Evolutionary conservation across 2,797 vertebrate species (phyloP), one percentile per base, ranked within the genome.

Genomic region (Lacerta agilis): DNA sequence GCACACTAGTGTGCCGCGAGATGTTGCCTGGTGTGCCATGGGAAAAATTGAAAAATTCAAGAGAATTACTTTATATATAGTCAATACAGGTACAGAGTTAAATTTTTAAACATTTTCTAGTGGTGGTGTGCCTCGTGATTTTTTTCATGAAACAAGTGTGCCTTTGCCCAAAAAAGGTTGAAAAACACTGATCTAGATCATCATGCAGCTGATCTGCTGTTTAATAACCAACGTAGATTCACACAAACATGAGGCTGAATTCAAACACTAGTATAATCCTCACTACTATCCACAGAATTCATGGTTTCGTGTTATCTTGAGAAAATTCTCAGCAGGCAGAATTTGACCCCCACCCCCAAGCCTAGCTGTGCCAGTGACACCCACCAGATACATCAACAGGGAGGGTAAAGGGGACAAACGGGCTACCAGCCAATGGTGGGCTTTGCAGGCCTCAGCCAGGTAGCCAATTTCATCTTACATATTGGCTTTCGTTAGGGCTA

Each of bases 241-340:
- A 78, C 18, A 49, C n/a, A 83, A 36, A 77, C 25, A 2, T 67
- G 25, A 79, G 36, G 17, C 17, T 89, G n/a, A 80, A 58, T 88
- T 92, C 84, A 89, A 92, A 76, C 41, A 45, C 29, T n/a, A 20
- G 17, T 2, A 83, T 71, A 33, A 83, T 27, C 7, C 11, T 41
- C 23, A 80, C 41, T 17, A 13, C 25, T 72, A 72, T 86, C 78
- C 41, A 49, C 17, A 33, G 7, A 83, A 43, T 15, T 13, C 49
- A 55, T 61, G 29, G 41, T 9, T 79, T 27, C 23, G 20, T 79
- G 27, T 72, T 72, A 29, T 58, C 29, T 66, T 67, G 29, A 76
- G 49, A 38, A 29, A 25, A 33, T 73, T 67, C 6, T 77, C 18
- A 27, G 25, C 71, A 41, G n/a, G 55, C 17, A 71, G 36, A 58